Conservation (phyloP, 2,797 vertebrate species). For the Pygocentrus nattereri region DNA sequence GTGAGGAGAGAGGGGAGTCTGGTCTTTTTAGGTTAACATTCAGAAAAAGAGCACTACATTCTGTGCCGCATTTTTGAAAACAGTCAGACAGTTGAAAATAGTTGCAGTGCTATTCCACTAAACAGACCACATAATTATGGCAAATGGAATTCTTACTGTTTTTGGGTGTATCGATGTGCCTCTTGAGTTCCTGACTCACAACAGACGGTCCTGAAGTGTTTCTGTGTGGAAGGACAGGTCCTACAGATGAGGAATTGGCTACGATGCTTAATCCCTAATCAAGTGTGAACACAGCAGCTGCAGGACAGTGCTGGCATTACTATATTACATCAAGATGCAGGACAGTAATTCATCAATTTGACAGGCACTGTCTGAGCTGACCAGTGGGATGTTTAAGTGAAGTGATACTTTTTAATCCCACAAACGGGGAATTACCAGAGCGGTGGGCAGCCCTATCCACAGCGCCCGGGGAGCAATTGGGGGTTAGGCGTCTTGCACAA, state of each 20-base stretch:
- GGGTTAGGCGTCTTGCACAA: too few species aligned
- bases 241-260: not conserved
- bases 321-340: not conserved
- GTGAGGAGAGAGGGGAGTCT: not conserved
- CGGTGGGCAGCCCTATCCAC: too few species aligned
- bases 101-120: too few species aligned
- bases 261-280: not conserved
- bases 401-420: too few species aligned
- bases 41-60: not conserved
- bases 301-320: not conserved
- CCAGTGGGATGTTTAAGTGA: not conserved
- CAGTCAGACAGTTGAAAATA: too few species aligned
- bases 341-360: not conserved
- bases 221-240: not conserved
- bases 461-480: too few species aligned
- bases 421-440: too few species aligned
- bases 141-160: too few species aligned
- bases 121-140: too few species aligned
- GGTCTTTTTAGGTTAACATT: not conserved
- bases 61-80: not conserved
- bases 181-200: too few species aligned
- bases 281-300: not conserved
- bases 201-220: not conserved
- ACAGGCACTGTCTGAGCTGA: not conserved
- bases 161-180: too few species aligned